Percentiles rank a stretch among this genome's conserved stretches.
These are phyloP conservation scores for Panthera tigris DNA, from an alignment of 2,113 vertebrate genomes.

Conservation along the genomic window DNA sequence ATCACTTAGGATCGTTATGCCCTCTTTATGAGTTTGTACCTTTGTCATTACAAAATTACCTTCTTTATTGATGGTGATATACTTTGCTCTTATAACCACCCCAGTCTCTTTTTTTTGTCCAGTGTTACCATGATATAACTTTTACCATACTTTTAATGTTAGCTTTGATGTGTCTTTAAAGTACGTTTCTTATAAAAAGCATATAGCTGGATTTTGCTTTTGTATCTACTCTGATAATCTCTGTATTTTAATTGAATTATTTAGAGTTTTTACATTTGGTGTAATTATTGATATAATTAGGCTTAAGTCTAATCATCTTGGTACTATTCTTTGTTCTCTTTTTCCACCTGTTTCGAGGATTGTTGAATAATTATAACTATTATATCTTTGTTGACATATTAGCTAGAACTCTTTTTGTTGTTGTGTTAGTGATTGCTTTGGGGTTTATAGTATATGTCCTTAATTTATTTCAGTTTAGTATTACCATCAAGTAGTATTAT, in stretches of 20 bases:
- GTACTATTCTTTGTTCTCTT: not conserved
- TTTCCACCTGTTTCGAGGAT: not conserved
- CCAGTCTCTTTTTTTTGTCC: not conserved
- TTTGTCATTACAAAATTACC: not conserved
- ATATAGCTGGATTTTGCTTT: not conserved
- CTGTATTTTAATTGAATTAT: not conserved
- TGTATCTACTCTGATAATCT: not conserved
- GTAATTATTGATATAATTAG: not conserved
- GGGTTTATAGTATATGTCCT: not conserved
- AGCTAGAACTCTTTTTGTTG: not conserved
- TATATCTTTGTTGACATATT: not conserved
- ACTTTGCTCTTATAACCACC: not conserved
- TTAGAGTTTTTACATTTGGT: slow-evolving; percentile 14
- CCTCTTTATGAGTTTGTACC: not conserved
- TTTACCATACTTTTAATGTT: not conserved
- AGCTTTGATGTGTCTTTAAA: not conserved
- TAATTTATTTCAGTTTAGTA: not conserved
- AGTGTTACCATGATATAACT: not conserved
- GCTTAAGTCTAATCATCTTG: not conserved
- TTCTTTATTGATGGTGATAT: not conserved
- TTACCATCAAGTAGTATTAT: not conserved
- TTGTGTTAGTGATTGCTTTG: not conserved
- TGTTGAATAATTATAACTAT: not conserved
- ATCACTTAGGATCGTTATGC: not conserved
- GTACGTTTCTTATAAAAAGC: not conserved